A percentile compares a stretch with the other conserved stretches of the same genome.
These are phyloP conservation scores for Pseudomyrmex gracilis DNA, from an alignment of 1,140 invertebrate species.

Conservation along the genomic window DNA sequence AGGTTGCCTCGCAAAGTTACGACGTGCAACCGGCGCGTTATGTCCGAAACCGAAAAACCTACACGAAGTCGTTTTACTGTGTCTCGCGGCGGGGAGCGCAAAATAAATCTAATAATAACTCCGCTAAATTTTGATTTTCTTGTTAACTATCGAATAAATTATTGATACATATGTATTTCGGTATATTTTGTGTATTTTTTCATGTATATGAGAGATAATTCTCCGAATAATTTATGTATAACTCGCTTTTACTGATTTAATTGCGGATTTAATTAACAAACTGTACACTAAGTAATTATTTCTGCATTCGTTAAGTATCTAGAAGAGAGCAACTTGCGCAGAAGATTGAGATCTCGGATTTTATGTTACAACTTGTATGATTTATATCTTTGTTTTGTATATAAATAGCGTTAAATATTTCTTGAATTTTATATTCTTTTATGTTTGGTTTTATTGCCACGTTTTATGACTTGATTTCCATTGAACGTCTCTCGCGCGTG, in stretches of 20 bases:
- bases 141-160: too few relatives aligned
- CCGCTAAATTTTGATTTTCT: too few relatives aligned
- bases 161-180: neutral
- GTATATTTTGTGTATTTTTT: slow-evolving; percentile 3
- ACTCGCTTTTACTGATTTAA: slow-evolving; percentile 35
- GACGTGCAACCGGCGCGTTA: neutral
- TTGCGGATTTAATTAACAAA: slow-evolving; percentile 29
- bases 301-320: neutral
- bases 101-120: slow-evolving; percentile 33
- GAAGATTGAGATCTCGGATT: neutral
- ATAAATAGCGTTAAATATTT: slow-evolving; percentile 17
- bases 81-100: neutral
- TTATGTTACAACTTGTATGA: neutral
- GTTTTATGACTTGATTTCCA: neutral
- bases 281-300: neutral
- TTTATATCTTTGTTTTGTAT: neutral
- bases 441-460: neutral
- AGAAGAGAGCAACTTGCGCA: neutral
- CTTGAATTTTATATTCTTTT: neutral
- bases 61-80: neutral
- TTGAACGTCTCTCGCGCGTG: neutral
- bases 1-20: slow-evolving; percentile 12
- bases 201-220: slow-evolving; percentile 2
- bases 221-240: neutral
- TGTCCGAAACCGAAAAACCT: slow-evolving; percentile 11